phyloP scores from a whole-genome alignment of 1,140 invertebrate species.

The Calycopis cecrops region DNA sequence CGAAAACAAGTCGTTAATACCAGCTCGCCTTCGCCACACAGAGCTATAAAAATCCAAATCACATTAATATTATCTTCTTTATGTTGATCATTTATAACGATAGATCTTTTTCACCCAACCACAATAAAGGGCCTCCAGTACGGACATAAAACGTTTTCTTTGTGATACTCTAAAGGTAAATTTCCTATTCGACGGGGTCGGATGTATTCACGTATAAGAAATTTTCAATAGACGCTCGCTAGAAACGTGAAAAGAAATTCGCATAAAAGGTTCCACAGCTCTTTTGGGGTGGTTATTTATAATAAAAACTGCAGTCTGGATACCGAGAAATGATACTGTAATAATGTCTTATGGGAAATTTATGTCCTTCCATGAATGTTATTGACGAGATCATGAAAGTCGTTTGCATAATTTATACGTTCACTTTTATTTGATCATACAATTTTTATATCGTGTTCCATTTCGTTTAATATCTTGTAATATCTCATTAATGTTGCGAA shows the following conservation, averaged over 20 bases:
- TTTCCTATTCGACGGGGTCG: conserved; percentile 16
- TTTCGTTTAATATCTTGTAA: too few relatives aligned
- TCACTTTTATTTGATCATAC: not conserved
- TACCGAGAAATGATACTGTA: conserved; percentile 9
- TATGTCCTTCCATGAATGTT: conserved; percentile 4
- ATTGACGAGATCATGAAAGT: conserved; percentile 14
- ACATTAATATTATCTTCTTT: too few relatives aligned
- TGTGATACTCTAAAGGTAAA: conserved; percentile 17
- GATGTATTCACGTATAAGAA: conserved; percentile 18
- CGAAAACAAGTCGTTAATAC: too few relatives aligned
- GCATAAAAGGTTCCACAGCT: conserved; percentile 16
- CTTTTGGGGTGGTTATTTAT: conserved; percentile 17
- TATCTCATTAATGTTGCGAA: too few relatives aligned
- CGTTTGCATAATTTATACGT: conserved; percentile 9
- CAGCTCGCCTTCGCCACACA: too few relatives aligned
- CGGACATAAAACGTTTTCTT: conserved; percentile 16
- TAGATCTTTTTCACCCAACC: not conserved
- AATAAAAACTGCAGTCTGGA: conserved; percentile 13
- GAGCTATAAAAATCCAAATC: too few relatives aligned
- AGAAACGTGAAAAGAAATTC: conserved; percentile 16
- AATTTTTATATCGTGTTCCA: not conserved
- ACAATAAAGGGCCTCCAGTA: conserved; percentile 13
- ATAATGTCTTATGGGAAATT: conserved; percentile 15
- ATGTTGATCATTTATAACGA: not conserved
- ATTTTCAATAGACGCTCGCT: conserved; percentile 17